These are phyloP conservation scores for Plotosus lineatus DNA, from an alignment of 2,113 vertebrate species.

Conservation along the genomic window DNA sequence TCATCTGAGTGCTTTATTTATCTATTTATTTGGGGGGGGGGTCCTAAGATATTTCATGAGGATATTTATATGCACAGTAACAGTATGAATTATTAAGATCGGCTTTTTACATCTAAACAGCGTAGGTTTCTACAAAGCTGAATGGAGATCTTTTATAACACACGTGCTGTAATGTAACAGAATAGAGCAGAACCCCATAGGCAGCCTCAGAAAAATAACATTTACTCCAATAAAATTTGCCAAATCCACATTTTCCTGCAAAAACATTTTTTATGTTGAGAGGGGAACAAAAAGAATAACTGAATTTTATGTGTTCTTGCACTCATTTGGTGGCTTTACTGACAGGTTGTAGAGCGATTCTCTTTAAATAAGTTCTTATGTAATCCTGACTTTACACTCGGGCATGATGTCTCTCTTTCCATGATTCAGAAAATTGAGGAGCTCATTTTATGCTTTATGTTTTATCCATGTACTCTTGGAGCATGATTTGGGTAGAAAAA, in stretches of 20 bases:
- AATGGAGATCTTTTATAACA: no score
- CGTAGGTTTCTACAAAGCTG: neutral
- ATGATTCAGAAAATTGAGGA: no score
- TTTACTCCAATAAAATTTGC: neutral
- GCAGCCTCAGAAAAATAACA: neutral
- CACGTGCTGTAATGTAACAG: neutral
- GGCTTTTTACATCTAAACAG: neutral
- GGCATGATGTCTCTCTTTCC: no score
- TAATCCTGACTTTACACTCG: no score
- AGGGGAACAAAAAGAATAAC: neutral
- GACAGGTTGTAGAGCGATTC: neutral
- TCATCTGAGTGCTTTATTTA: no score
- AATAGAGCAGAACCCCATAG: neutral
- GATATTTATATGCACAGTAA: neutral
- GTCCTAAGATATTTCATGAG: neutral
- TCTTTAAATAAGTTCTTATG: neutral
- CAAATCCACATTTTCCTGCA: neutral
- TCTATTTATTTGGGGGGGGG: neutral
- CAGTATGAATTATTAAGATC: neutral
- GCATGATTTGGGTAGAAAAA: no score
- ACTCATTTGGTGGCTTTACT: neutral
- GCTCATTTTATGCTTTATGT: no score
- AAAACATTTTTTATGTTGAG: neutral
- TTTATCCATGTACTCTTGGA: no score
- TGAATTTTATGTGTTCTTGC: neutral